Evolutionary conservation across 2,113 vertebrate species (phyloP).

Genomic region (Fregetta grallaria): DNA sequence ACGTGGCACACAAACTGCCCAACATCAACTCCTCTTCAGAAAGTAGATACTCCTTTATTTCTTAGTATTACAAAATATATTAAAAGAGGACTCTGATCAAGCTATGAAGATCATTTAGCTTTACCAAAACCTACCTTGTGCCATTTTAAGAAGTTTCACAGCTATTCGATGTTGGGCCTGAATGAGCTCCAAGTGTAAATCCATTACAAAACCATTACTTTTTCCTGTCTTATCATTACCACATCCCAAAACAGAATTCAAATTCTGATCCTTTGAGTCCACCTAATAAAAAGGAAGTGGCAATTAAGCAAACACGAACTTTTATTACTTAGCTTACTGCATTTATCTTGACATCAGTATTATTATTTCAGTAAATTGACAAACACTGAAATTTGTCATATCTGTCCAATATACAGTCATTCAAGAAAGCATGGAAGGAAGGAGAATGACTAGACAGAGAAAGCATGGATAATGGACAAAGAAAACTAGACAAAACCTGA

Average conservation of each 20-base stretch:
- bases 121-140: conserved; percentile 74
- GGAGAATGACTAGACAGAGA: not conserved
- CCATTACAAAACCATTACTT: conserved; percentile 69
- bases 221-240: conserved; percentile 14
- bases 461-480: not conserved
- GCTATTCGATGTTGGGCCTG: conserved; percentile 82
- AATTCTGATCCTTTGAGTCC: conserved; percentile 26
- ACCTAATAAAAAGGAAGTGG: conserved; percentile 39
- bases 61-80: not conserved
- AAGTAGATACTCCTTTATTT: not conserved
- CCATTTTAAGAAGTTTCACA: conserved; percentile 78
- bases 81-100: not conserved
- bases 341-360: not conserved
- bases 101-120: not conserved
- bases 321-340: not conserved
- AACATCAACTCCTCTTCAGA: not conserved
- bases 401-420: not conserved
- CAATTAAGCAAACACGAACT: conserved; percentile 9
- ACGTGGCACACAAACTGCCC: not conserved
- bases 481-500: not conserved
- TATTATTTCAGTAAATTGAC: not conserved
- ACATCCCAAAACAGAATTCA: not conserved
- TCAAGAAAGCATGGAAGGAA: not conserved
- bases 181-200: conserved; percentile 88
- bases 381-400: not conserved